These are phyloP conservation scores for Carollia perspicillata DNA, from an alignment of 2,113 vertebrate species.

Conservation along the genomic window DNA sequence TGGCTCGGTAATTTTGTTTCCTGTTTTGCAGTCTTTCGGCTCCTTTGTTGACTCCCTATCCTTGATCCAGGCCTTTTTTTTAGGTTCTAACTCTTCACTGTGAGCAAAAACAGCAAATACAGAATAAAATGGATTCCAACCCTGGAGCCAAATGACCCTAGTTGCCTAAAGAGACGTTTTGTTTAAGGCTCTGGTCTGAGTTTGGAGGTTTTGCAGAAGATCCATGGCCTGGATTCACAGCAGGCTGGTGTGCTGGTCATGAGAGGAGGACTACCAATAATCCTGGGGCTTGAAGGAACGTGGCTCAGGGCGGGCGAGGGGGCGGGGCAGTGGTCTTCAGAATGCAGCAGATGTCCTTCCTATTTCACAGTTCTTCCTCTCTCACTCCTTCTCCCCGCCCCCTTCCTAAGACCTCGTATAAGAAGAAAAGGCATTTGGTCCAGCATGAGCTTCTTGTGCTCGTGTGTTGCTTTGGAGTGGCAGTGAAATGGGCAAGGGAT, in stretches of 20 bases:
- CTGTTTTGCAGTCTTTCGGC: neutral
- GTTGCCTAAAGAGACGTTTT: neutral
- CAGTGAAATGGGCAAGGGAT: neutral
- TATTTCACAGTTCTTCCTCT: neutral
- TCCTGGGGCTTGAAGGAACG: neutral
- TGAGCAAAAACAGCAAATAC: neutral
- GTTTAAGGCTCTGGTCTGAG: neutral
- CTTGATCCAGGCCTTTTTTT: neutral
- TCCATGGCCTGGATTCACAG: neutral
- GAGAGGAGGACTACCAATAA: neutral
- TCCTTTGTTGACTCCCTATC: neutral
- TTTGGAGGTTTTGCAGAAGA: neutral
- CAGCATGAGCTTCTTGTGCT: neutral
- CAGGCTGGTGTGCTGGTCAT: neutral
- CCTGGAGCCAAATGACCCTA: neutral
- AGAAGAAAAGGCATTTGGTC: neutral
- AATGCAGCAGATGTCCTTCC: neutral
- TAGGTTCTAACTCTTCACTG: neutral
- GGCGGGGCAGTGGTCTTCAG: neutral
- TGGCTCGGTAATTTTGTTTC: neutral
- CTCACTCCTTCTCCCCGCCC: accelerated
- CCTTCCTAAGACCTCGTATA: neutral
- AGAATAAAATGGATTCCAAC: neutral
- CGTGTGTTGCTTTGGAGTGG: neutral
- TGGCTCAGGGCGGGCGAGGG: accelerated